Evolutionary conservation across 1,140 invertebrate species (phyloP).

Genomic region (Heliconius hermathena): DNA sequence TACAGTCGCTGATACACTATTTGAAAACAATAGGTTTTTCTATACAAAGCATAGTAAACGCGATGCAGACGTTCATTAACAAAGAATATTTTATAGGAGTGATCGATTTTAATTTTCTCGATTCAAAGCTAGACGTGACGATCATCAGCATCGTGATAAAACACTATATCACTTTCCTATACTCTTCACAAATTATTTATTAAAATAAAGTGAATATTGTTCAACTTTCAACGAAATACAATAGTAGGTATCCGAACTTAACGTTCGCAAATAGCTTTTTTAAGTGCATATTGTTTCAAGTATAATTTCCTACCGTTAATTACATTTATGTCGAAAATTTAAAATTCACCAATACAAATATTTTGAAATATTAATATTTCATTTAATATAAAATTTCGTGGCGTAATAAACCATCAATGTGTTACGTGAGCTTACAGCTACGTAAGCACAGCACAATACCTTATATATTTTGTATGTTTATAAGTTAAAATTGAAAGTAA

Average conservation of each 20-base stretch:
- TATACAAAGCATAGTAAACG: constrained; percentile 33
- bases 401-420: neutral
- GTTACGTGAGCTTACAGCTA: neutral
- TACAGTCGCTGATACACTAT: constrained; percentile 43
- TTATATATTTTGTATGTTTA: neutral
- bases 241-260: neutral
- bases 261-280: neutral
- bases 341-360: neutral
- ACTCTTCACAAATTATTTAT: neutral
- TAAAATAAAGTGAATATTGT: neutral
- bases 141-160: neutral
- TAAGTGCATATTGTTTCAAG: neutral
- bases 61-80: constrained; percentile 24
- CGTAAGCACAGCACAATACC: neutral
- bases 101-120: constrained; percentile 15
- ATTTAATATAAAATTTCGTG: neutral
- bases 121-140: neutral
- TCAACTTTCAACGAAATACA: neutral
- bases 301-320: neutral
- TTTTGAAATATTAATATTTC: neutral
- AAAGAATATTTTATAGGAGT: constrained; percentile 17
- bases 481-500: constrained; percentile 17
- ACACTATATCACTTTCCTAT: neutral
- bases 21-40: constrained; percentile 52
- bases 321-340: neutral